Conservation (phyloP, 2,113 vertebrate genomes). For the Ammodytes marinus region DNA sequence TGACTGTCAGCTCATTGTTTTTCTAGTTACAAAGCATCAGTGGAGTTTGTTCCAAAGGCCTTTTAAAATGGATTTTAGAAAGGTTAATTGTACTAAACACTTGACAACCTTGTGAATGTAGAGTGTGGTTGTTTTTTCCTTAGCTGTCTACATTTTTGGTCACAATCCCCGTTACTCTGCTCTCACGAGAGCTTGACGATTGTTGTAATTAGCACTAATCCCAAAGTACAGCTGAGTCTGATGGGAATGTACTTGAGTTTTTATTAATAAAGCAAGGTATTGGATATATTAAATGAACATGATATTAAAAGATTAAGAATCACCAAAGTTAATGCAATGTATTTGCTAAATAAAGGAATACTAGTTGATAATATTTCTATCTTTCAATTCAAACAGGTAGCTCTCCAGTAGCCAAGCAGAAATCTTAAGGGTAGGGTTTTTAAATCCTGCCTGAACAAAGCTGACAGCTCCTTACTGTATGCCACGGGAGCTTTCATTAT, state of each 20-base stretch:
- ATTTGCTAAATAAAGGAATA: not conserved
- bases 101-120: constrained; percentile 45
- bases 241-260: not conserved
- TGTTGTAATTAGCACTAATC: not conserved
- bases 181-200: not conserved
- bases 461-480: constrained; percentile 6
- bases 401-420: not conserved
- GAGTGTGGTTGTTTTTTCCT: not conserved
- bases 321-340: not conserved
- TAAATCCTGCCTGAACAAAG: constrained; percentile 16
- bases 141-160: too few relatives aligned
- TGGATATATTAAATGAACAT: not conserved
- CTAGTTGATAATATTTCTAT: not conserved
- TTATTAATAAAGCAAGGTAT: not conserved
- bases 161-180: too few relatives aligned
- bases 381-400: constrained; percentile 2
- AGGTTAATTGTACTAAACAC: constrained; percentile 52
- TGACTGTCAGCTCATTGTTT: constrained; percentile 26
- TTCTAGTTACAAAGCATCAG: not conserved
- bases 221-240: not conserved
- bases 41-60: not conserved
- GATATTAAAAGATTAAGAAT: not conserved
- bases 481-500: constrained; percentile 22
- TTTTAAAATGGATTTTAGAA: constrained; percentile 28
- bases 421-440: not conserved